Conservation (phyloP, 2,113 vertebrate species). For the Gulo gulo region DNA sequence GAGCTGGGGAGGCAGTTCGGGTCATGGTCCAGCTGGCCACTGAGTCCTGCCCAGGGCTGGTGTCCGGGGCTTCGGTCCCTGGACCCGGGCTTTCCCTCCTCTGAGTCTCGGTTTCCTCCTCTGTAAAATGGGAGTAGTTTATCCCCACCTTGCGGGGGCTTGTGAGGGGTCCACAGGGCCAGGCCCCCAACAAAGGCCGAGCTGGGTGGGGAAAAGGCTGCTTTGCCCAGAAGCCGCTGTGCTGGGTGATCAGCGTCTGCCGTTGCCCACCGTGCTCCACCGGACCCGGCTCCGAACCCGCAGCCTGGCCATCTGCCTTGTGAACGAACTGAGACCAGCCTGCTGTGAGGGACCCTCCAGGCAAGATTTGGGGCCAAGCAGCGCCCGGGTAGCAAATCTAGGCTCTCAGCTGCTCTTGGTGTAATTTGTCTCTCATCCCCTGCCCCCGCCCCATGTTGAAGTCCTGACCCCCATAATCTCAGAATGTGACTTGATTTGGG, state of each 20-base stretch:
- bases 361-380: background rate
- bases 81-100: background rate
- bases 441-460: background rate
- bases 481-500: background rate
- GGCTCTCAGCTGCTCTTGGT: background rate
- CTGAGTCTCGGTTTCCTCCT: background rate
- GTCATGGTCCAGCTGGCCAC: background rate
- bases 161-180: background rate
- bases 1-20: rapidly evolving
- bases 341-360: background rate
- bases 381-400: rapidly evolving
- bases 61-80: background rate
- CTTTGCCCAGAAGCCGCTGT: background rate
- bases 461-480: background rate
- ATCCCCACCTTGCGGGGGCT: background rate
- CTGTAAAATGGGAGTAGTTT: background rate
- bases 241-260: background rate
- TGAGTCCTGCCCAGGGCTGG: background rate
- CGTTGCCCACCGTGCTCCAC: background rate
- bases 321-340: background rate
- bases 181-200: background rate
- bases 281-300: background rate
- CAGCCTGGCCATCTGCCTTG: background rate
- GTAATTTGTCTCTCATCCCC: background rate
- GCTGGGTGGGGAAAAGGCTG: background rate